Conservation (phyloP, 2,888 invertebrate genomes). For the Nemapogon koenigi region DNA sequence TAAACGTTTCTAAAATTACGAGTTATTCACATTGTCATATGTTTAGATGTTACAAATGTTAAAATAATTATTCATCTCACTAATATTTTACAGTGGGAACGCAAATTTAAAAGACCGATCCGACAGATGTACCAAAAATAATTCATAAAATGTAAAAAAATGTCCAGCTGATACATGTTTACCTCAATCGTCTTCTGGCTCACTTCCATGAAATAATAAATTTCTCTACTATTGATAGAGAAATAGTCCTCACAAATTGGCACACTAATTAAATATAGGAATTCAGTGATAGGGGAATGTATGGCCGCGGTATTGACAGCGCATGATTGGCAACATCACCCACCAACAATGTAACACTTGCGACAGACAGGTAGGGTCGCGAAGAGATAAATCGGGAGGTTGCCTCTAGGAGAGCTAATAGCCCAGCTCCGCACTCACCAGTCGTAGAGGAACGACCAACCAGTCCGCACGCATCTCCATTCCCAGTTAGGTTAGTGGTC, state of each 20-base stretch:
- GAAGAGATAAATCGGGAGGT: slow-evolving; percentile 58
- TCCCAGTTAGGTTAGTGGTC: slow-evolving; percentile 44
- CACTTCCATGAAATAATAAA: slow-evolving; percentile 2
- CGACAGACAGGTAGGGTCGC: slow-evolving; percentile 56
- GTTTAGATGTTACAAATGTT: no score
- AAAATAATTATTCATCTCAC: no score
- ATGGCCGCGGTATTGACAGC: slow-evolving; percentile 56
- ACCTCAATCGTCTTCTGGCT: slow-evolving; percentile 4
- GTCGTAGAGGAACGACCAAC: slow-evolving; percentile 53
- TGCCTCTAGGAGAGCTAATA: slow-evolving; percentile 31
- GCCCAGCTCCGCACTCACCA: slow-evolving; percentile 27
- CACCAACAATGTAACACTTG: slow-evolving; percentile 30
- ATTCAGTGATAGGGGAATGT: slow-evolving; percentile 40
- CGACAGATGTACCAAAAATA: slow-evolving; percentile 5
- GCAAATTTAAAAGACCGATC: no score
- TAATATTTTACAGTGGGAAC: no score
- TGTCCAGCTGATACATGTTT: slow-evolving; percentile 1
- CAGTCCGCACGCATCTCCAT: slow-evolving; percentile 50
- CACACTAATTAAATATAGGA: slow-evolving; percentile 40
- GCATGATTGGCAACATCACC: slow-evolving; percentile 50
- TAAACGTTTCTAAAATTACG: no score
- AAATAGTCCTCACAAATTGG: slow-evolving; percentile 32
- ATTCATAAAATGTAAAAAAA: slow-evolving; percentile 4
- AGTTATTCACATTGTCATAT: no score
- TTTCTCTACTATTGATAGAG: slow-evolving; percentile 7